Evolutionary conservation across 1,140 invertebrate species (phyloP), one percentile per base, ranked within the genome.

Genomic region (Drosophila sturtevanti): DNA sequence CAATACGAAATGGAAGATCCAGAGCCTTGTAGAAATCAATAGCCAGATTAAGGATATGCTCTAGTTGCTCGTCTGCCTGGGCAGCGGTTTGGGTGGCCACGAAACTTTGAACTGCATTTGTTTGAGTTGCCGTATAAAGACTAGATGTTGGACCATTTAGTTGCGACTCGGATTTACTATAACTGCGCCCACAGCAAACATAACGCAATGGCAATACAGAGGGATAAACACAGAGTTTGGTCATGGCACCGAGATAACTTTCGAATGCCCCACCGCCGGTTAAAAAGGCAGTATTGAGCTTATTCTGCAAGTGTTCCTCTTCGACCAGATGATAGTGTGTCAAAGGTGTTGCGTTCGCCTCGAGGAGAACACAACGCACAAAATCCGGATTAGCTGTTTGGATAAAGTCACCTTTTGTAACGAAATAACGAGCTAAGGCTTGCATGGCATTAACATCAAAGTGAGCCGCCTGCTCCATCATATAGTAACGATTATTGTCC

Each of bases 311-410:
- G 0, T 92, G 87, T n/a, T 91, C 86, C 31, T 93, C 87, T 37
- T 93, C 63, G 2, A 95, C 76, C 0, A 93, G 71, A 63, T 95
- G 94, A n/a, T 93, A 90, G 14, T 92, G 68, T 0, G 41, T 71
- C 64, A 93, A 91, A 41, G 94, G 91, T 0, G 93, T 85, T 4
- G 94, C 93, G 72, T 93, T 93, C 2, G 84, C 95, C 91, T 96
- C 95, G 1, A 95, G 84, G 1, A 96, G 79, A 2, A 95, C 74
- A 77, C 94, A 95, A n/a, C 93, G 93, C 61, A 91, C 89, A 82
- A 95, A 95, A 92, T 95, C 95, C 7, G 94, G 90, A 90, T 94
- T 94, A 12, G 93, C 92, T 71, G 94, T 93, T 68, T 91, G 91
- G 0, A 90, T 74, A 68, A 92, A 94, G 14, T 92, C 91, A 0